Conservation (phyloP, 2,797 vertebrate species). For the Chaetodon trifasciatus region DNA sequence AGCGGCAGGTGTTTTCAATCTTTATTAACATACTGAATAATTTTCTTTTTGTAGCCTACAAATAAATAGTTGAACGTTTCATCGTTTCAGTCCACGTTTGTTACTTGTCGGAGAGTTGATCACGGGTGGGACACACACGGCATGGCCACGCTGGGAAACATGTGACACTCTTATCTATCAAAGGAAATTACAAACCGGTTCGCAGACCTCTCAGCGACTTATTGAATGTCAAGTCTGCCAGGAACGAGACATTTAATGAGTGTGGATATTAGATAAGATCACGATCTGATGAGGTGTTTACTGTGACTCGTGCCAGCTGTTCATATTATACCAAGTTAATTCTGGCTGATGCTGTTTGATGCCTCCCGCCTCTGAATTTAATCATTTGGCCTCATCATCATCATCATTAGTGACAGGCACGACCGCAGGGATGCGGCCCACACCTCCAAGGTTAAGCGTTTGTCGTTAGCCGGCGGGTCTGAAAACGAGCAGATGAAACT, state of each 20-base stretch:
- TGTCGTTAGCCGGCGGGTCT: neutral
- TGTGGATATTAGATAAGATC: neutral
- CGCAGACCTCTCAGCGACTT: neutral
- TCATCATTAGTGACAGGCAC: neutral
- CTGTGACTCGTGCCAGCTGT: neutral
- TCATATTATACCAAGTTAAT: neutral
- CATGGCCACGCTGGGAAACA: constrained; percentile 1
- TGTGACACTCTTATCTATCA: constrained; percentile 18
- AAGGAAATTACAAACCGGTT: neutral
- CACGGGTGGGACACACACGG: constrained; percentile 28
- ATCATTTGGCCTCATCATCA: too few relatives aligned
- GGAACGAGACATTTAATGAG: neutral
- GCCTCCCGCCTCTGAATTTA: too few relatives aligned
- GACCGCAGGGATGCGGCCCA: neutral
- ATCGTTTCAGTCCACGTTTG: constrained; percentile 48
- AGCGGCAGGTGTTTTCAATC: constrained; percentile 53
- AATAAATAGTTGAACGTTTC: constrained; percentile 79
- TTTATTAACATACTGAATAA: constrained; percentile 82
- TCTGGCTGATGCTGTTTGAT: too few relatives aligned
- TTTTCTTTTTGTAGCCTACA: constrained; percentile 77
- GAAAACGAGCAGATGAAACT: neutral
- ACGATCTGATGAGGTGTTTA: neutral
- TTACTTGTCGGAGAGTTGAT: constrained; percentile 53
- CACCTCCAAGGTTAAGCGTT: neutral
- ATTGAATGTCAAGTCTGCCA: constrained; percentile 41